phyloP scores from a whole-genome alignment of 2,113 vertebrate species.

The Gambusia holbrooki region DNA sequence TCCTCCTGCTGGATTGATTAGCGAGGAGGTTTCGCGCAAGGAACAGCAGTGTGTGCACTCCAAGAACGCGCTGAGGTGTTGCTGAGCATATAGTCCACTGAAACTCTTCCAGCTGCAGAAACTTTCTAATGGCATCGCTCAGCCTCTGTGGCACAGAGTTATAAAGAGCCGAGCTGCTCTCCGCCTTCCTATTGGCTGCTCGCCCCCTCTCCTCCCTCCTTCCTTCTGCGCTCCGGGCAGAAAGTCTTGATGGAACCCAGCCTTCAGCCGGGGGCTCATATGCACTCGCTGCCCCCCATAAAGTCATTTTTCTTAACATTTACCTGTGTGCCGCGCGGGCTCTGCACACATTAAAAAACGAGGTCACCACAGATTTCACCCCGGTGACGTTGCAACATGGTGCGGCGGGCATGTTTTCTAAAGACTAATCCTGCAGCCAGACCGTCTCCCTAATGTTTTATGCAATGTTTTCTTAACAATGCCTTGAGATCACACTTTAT shows the following conservation, averaged over 20 bases:
- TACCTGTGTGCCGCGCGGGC: slow-evolving; percentile 43
- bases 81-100: slow-evolving; percentile 55
- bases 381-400: slow-evolving; percentile 10
- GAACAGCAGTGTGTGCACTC: slow-evolving; percentile 18
- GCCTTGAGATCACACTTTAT: slow-evolving; percentile 51
- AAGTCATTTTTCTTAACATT: slow-evolving; percentile 25
- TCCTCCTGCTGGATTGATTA: slow-evolving; percentile 3
- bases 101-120: slow-evolving; percentile 67
- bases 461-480: slow-evolving; percentile 71
- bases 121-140: slow-evolving; percentile 74
- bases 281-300: slow-evolving; percentile 37
- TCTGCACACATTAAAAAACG: neutral
- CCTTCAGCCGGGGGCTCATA: slow-evolving; percentile 47
- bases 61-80: slow-evolving; percentile 45
- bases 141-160: slow-evolving; percentile 87
- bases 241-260: slow-evolving; percentile 72
- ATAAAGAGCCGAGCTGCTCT: slow-evolving; percentile 86
- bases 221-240: slow-evolving; percentile 81
- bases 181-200: slow-evolving; percentile 90
- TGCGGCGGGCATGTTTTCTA: slow-evolving; percentile 14
- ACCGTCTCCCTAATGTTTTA: slow-evolving; percentile 60
- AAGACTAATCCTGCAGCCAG: slow-evolving; percentile 55
- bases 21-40: neutral
- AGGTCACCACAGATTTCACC: neutral
- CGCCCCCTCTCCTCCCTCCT: slow-evolving; percentile 33